A percentile compares a stretch with the other conserved stretches of the same genome.
Conservation (phyloP, 2,888 invertebrate genomes). For the Harmothoe impar region DNA sequence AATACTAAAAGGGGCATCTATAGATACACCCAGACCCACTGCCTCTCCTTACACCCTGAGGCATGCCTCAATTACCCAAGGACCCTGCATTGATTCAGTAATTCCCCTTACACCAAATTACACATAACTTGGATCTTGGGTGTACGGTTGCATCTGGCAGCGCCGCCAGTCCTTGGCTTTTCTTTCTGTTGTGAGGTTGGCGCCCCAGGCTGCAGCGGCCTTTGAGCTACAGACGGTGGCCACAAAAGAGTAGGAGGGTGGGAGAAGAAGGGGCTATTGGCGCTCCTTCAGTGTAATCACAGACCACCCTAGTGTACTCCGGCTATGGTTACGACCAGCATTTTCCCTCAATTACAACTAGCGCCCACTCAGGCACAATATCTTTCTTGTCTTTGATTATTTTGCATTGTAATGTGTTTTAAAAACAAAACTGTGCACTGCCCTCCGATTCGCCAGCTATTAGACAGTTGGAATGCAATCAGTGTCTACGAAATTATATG, state of each 20-base stretch:
- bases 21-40: neutral
- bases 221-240: neutral
- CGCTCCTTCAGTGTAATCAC: neutral
- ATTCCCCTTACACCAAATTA: slow-evolving; percentile 53
- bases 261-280: neutral
- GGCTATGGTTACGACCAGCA: slow-evolving; percentile 7
- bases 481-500: neutral
- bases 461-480: neutral
- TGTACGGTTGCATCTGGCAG: neutral
- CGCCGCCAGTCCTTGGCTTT: neutral
- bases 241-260: neutral
- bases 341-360: neutral
- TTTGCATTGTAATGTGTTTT: neutral
- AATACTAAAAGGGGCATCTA: neutral
- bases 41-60: neutral
- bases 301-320: neutral
- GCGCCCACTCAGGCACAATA: neutral
- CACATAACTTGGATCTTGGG: slow-evolving; percentile 42
- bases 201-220: neutral
- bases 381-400: slow-evolving; percentile 17
- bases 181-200: slow-evolving; percentile 3
- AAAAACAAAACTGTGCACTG: neutral
- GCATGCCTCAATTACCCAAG: slow-evolving; percentile 6
- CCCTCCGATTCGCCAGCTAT: neutral
- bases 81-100: slow-evolving; percentile 35